A percentile compares a stretch with the other conserved stretches of the same genome.
Evolutionary conservation across 2,888 invertebrate species (phyloP).

Genomic region (Epsilonema sp.): DNA sequence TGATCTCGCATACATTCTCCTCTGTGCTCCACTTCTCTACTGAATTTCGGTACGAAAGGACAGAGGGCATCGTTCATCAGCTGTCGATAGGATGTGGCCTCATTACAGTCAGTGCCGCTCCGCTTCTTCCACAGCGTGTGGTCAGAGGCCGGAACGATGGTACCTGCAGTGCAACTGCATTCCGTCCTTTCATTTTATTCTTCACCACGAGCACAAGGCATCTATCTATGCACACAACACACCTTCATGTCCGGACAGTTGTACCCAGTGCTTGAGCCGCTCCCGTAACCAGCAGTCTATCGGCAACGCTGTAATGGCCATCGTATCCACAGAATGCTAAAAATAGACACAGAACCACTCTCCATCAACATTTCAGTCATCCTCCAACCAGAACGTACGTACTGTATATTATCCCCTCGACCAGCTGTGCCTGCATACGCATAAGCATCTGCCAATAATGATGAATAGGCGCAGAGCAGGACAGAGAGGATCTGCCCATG

Average conservation of each 20-base stretch:
- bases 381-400: too few species aligned
- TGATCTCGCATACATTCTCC: slow-evolving; percentile 35
- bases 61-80: slow-evolving; percentile 25
- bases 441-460: too few species aligned
- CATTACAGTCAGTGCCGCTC: slow-evolving; percentile 29
- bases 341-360: too few species aligned
- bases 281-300: slow-evolving; percentile 26
- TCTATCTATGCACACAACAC: neutral
- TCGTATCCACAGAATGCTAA: slow-evolving; percentile 25
- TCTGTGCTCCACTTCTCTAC: slow-evolving; percentile 33
- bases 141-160: slow-evolving; percentile 26
- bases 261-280: slow-evolving; percentile 24
- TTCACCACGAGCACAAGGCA: too few species aligned
- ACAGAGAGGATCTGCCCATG: too few species aligned
- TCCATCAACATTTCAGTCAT: too few species aligned
- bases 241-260: slow-evolving; percentile 25
- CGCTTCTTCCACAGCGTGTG: slow-evolving; percentile 28
- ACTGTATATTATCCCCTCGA: too few species aligned
- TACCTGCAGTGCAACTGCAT: slow-evolving; percentile 10
- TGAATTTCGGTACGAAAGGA: slow-evolving; percentile 32
- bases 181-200: too few species aligned
- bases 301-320: slow-evolving; percentile 26
- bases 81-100: slow-evolving; percentile 31
- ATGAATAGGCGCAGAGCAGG: too few species aligned
- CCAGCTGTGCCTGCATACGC: too few species aligned